These are phyloP conservation scores for Brachionus sp. DNA, from an alignment of 1,140 invertebrate genomes.

Conservation along the genomic window DNA sequence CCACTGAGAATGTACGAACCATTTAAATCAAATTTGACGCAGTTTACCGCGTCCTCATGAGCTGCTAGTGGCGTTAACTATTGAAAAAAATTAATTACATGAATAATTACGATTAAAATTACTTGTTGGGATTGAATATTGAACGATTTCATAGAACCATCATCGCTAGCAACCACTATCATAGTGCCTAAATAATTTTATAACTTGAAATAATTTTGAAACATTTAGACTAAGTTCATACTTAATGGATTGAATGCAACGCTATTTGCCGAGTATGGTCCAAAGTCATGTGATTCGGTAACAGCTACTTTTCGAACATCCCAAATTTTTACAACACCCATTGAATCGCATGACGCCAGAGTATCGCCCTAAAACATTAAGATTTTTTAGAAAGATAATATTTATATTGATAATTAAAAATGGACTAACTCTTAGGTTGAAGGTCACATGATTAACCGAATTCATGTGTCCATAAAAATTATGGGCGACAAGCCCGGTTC, in stretches of 20 bases:
- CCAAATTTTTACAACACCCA: slow-evolving; percentile 59
- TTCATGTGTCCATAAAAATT: slow-evolving; percentile 60
- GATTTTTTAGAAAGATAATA: too few species aligned
- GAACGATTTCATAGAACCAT: slow-evolving; percentile 57
- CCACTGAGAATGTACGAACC: slow-evolving; percentile 59
- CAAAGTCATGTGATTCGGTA: slow-evolving; percentile 51
- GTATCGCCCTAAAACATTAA: slow-evolving; percentile 54
- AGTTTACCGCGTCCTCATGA: slow-evolving; percentile 60
- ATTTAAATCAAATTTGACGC: slow-evolving; percentile 53
- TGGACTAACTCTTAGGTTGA: slow-evolving; percentile 53
- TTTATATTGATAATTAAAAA: too few species aligned
- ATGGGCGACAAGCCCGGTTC: slow-evolving; percentile 58
- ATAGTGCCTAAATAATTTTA: slow-evolving; percentile 50
- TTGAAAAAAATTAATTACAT: slow-evolving; percentile 39
- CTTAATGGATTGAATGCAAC: slow-evolving; percentile 57
- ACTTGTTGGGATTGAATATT: slow-evolving; percentile 56
- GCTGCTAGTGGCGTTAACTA: slow-evolving; percentile 54
- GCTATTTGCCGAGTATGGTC: slow-evolving; percentile 58
- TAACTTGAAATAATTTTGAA: neutral
- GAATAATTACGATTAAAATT: neutral
- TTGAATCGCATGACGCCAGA: slow-evolving; percentile 59
- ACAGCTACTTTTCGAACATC: slow-evolving; percentile 56
- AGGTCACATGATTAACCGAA: slow-evolving; percentile 57
- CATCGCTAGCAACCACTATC: slow-evolving; percentile 55
- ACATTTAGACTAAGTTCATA: slow-evolving; percentile 43